phyloP scores from a whole-genome alignment of 2,797 vertebrate species.

The Chanos chanos region DNA sequence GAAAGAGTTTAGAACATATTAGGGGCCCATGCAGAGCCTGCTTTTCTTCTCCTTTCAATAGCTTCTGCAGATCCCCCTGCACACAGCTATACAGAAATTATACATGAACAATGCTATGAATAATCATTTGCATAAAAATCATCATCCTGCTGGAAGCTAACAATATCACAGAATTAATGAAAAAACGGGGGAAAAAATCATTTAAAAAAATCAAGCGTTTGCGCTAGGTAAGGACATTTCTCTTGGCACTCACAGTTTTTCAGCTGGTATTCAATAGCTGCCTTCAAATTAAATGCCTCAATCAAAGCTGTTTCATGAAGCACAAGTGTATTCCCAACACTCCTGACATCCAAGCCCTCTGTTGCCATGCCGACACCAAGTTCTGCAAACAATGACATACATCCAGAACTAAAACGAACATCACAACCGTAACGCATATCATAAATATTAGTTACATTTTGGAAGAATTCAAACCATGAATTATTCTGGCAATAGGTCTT shows the following conservation, averaged over 20 bases:
- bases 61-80: neutral
- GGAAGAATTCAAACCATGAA: too few relatives aligned
- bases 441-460: neutral
- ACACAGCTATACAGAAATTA: neutral
- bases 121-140: neutral
- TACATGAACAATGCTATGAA: neutral
- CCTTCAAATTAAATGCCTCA: slow-evolving; percentile 95
- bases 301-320: slow-evolving; percentile 89
- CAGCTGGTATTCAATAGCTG: slow-evolving; percentile 90
- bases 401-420: neutral
- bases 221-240: neutral
- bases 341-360: slow-evolving; percentile 89
- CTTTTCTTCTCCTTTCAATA: too few relatives aligned
- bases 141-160: too few relatives aligned
- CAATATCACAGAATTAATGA: too few relatives aligned
- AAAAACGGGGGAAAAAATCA: neutral
- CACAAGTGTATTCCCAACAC: slow-evolving; percentile 90
- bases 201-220: neutral
- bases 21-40: neutral
- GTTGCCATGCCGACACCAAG: slow-evolving; percentile 90
- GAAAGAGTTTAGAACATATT: neutral
- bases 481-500: too few relatives aligned
- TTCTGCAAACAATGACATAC: slow-evolving; percentile 61
- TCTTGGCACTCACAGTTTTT: slow-evolving; percentile 71
- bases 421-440: neutral